A percentile compares a stretch with the other conserved stretches of the same genome.
phyloP scores from a whole-genome alignment of 2,113 vertebrate genomes.

The Sinocyclocheilus anophthalmus region DNA sequence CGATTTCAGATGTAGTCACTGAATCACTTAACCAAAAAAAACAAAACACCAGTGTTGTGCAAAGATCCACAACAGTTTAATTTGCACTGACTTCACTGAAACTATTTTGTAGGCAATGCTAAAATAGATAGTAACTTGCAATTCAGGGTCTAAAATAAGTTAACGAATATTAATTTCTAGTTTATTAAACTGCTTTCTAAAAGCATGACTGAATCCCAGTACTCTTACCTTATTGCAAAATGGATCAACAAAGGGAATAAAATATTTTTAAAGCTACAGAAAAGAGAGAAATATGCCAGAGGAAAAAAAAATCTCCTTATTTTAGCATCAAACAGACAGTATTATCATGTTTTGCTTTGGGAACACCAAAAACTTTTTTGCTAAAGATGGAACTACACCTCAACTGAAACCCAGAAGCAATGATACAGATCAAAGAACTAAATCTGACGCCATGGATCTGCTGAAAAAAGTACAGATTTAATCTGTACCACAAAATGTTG shows the following conservation, averaged over 20 bases:
- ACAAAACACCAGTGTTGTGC: background rate
- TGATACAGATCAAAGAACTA: conserved; percentile 29
- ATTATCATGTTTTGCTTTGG: background rate
- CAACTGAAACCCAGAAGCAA: conserved; percentile 11
- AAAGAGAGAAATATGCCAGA: background rate
- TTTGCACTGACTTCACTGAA: background rate
- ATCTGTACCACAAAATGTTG: background rate
- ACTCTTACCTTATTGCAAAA: background rate
- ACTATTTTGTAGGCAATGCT: background rate
- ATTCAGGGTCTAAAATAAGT: background rate
- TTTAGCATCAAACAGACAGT: conserved; percentile 22
- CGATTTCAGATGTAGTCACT: background rate
- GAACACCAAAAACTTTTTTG: background rate
- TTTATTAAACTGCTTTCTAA: background rate
- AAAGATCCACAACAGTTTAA: too few species aligned
- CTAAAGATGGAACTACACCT: background rate
- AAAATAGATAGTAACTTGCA: background rate
- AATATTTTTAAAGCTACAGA: background rate
- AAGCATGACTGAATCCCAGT: background rate
- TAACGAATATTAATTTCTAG: background rate
- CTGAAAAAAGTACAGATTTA: conserved; percentile 7
- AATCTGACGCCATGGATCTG: background rate
- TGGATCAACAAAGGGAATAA: background rate
- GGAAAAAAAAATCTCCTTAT: background rate
- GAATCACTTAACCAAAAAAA: background rate